A percentile compares a stretch with the other conserved stretches of the same genome.
Evolutionary conservation across 2,797 vertebrate genomes (phyloP).

Genomic region (Darevskia nairensis): DNA sequence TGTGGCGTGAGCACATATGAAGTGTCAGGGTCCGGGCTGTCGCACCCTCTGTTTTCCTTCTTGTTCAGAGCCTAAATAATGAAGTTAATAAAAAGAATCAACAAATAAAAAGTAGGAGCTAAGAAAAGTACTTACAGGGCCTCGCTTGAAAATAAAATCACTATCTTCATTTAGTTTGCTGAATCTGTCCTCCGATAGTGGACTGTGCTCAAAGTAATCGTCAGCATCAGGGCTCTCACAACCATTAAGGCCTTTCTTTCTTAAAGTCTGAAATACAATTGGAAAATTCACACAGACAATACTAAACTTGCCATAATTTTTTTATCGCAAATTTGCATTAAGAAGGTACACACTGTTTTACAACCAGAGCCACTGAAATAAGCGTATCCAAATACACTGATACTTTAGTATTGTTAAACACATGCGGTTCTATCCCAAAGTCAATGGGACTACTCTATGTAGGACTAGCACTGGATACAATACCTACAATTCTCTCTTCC

Average conservation of each 20-base stretch:
- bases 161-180: slow-evolving; percentile 99
- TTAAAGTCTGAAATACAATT: slow-evolving; percentile 99
- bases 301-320: slow-evolving; percentile 78
- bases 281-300: slow-evolving; percentile 92
- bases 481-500: background rate
- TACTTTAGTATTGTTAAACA: slow-evolving; percentile 28
- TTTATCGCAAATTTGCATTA: slow-evolving; percentile 53
- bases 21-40: slow-evolving; percentile 99
- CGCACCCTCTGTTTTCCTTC: slow-evolving; percentile 99
- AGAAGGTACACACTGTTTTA: slow-evolving; percentile 70
- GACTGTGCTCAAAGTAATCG: slow-evolving; percentile 99
- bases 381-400: slow-evolving; percentile 61
- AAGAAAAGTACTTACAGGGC: slow-evolving; percentile 98
- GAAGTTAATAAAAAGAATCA: slow-evolving; percentile 99
- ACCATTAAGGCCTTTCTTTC: slow-evolving; percentile 99
- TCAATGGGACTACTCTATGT: no score
- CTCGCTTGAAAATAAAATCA: slow-evolving; percentile 99
- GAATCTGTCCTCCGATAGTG: slow-evolving; percentile 99
- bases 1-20: slow-evolving; percentile 99
- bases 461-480: no score
- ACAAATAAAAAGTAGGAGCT: slow-evolving; percentile 93
- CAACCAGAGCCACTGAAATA: slow-evolving; percentile 73
- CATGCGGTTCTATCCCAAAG: no score
- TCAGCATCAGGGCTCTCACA: slow-evolving; percentile 99
- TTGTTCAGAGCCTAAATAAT: slow-evolving; percentile 99